Conservation (phyloP, 2,888 invertebrate genomes). For the Perizoma flavofasciatum region DNA sequence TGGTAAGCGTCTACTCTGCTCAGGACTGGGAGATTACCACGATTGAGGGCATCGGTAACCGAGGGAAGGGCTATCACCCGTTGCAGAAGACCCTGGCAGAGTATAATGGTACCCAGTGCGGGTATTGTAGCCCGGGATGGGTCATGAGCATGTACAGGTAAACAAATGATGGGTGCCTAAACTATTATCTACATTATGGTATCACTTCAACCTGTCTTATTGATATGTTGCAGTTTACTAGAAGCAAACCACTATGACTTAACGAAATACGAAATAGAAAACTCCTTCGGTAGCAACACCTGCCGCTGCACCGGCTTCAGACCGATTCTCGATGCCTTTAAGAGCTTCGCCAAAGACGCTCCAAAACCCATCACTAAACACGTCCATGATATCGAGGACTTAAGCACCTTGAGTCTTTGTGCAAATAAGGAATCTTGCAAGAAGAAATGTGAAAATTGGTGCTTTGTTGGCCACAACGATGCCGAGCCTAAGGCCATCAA, state of each 20-base stretch:
- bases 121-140: slow-evolving; percentile 90
- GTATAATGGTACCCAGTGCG: slow-evolving; percentile 88
- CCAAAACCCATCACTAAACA: slow-evolving; percentile 61
- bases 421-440: slow-evolving; percentile 53
- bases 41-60: slow-evolving; percentile 87
- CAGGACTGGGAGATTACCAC: slow-evolving; percentile 87
- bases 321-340: slow-evolving; percentile 90
- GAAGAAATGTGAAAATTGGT: slow-evolving; percentile 60
- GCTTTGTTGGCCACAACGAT: slow-evolving; percentile 53
- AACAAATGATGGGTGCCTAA: slow-evolving; percentile 10
- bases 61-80: slow-evolving; percentile 85
- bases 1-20: slow-evolving; percentile 84
- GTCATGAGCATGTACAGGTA: slow-evolving; percentile 89
- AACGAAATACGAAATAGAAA: slow-evolving; percentile 83
- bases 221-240: slow-evolving; percentile 33
- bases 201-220: not conserved
- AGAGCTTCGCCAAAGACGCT: slow-evolving; percentile 87
- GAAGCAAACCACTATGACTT: slow-evolving; percentile 41
- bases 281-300: slow-evolving; percentile 90
- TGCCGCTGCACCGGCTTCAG: slow-evolving; percentile 92
- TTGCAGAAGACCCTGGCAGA: slow-evolving; percentile 85
- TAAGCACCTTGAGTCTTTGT: slow-evolving; percentile 53
- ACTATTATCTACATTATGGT: too few species aligned
- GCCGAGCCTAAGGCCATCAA: slow-evolving; percentile 40
- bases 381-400: slow-evolving; percentile 75